Conservation (phyloP, 2,888 invertebrate species). For the Griposia aprilina region DNA sequence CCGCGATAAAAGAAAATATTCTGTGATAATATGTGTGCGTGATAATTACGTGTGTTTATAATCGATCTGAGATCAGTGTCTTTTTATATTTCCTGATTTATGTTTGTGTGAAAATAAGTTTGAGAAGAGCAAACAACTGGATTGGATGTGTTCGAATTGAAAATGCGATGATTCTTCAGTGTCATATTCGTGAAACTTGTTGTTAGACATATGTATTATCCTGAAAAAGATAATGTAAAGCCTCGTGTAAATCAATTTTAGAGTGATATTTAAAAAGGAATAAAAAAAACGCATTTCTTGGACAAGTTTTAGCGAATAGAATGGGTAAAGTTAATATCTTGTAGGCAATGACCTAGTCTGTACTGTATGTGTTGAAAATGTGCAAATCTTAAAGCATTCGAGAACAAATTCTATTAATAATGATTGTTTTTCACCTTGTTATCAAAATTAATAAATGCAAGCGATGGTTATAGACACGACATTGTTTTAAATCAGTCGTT, state of each 20-base stretch:
- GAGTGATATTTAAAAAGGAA: neutral
- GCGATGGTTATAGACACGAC: neutral
- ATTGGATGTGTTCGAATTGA: conserved; percentile 33
- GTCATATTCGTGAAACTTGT: conserved; percentile 15
- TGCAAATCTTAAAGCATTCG: conserved; percentile 29
- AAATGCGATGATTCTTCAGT: conserved; percentile 24
- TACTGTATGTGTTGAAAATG: conserved; percentile 41
- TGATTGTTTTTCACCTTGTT: conserved; percentile 38
- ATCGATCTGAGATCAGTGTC: neutral
- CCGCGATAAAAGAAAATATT: conserved; percentile 59
- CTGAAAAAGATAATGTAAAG: neutral
- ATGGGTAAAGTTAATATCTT: conserved; percentile 52
- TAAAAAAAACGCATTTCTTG: conserved; percentile 8
- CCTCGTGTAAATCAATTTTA: conserved; percentile 2
- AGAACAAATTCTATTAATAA: conserved; percentile 32
- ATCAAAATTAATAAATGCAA: conserved; percentile 36
- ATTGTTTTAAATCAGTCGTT: conserved; percentile 2
- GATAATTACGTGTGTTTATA: conserved; percentile 39
- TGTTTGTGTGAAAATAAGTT: conserved; percentile 16
- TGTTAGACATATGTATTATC: neutral
- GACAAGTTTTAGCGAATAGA: conserved; percentile 39
- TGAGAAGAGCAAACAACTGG: conserved; percentile 51
- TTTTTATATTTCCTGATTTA: conserved; percentile 12
- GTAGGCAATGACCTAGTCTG: conserved; percentile 66
- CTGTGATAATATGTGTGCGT: conserved; percentile 66